Conservation (phyloP, 1,140 invertebrate species). For the Agrypnia vestita region DNA sequence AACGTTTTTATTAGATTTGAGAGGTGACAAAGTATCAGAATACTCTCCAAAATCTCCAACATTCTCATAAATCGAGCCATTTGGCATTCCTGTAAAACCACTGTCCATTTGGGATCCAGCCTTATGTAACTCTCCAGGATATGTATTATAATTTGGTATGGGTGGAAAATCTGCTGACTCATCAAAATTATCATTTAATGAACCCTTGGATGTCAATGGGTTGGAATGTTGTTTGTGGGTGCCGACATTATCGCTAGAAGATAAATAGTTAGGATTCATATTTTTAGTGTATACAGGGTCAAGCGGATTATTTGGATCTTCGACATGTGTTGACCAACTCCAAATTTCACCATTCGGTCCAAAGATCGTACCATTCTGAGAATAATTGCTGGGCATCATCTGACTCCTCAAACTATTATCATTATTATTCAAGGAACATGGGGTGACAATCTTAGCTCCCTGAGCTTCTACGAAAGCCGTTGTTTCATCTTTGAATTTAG, state of each 20-base stretch:
- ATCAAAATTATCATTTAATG: not conserved
- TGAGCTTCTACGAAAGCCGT: slow-evolving; percentile 73
- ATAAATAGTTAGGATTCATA: slow-evolving; percentile 46
- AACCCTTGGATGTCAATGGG: not conserved
- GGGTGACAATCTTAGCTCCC: slow-evolving; percentile 68
- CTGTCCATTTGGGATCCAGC: not conserved
- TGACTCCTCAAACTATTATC: slow-evolving; percentile 50
- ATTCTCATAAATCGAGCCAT: not conserved
- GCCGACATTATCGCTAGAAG: slow-evolving; percentile 26
- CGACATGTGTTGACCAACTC: slow-evolving; percentile 66
- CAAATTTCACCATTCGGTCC: slow-evolving; percentile 72
- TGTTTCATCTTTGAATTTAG: slow-evolving; percentile 73
- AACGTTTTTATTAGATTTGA: not conserved
- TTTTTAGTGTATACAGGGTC: slow-evolving; percentile 29
- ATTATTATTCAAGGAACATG: slow-evolving; percentile 67
- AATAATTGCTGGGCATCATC: slow-evolving; percentile 33
- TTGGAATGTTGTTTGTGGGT: slow-evolving; percentile 18
- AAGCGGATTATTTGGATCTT: slow-evolving; percentile 46
- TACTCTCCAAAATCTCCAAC: slow-evolving; percentile 1
- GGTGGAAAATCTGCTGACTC: slow-evolving; percentile 69
- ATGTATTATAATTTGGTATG: slow-evolving; percentile 70
- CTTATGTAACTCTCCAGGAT: slow-evolving; percentile 64
- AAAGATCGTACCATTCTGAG: slow-evolving; percentile 72
- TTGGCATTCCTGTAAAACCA: slow-evolving; percentile 1
- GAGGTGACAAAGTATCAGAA: slow-evolving; percentile 1